Evolutionary conservation across 2,113 vertebrate species (phyloP).

Genomic region (Triplophysa siluroides): DNA sequence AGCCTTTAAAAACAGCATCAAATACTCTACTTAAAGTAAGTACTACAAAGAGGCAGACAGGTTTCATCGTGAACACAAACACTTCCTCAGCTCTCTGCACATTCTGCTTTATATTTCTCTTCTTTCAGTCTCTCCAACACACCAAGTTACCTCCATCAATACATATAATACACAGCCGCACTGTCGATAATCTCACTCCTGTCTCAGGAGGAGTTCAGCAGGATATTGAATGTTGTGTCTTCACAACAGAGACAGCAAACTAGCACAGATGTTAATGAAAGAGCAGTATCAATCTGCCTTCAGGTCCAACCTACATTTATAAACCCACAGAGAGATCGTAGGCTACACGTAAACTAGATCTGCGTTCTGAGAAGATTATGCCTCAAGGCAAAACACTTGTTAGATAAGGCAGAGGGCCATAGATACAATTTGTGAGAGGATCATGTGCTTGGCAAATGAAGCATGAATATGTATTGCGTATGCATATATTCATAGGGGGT

Average conservation of each 20-base stretch:
- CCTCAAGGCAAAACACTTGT: constrained; percentile 54
- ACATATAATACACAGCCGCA: neutral
- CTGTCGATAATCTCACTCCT: constrained; percentile 3
- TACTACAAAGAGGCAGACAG: neutral
- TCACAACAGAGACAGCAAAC: constrained; percentile 25
- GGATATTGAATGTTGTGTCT: constrained; percentile 24
- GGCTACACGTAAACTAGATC: constrained; percentile 16
- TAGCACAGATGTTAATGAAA: constrained; percentile 44
- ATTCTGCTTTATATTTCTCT: neutral
- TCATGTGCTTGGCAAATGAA: neutral
- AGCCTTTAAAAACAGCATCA: neutral
- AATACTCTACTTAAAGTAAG: neutral
- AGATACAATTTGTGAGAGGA: constrained; percentile 49
- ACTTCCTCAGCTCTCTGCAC: neutral
- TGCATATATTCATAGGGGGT: constrained; percentile 43
- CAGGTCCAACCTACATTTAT: constrained; percentile 28
- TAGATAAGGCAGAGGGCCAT: constrained; percentile 55
- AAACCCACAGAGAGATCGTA: constrained; percentile 16
- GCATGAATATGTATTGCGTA: neutral
- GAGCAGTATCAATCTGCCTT: constrained; percentile 30
- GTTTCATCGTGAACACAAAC: neutral
- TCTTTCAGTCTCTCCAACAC: constrained; percentile 4
- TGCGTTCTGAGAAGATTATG: constrained; percentile 45
- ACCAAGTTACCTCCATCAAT: constrained; percentile 6
- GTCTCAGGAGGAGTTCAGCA: constrained; percentile 12